Percentiles rank a stretch among this genome's conserved stretches.
phyloP scores from a whole-genome alignment of 1,140 invertebrate species.

The Nautilus pompilius region DNA sequence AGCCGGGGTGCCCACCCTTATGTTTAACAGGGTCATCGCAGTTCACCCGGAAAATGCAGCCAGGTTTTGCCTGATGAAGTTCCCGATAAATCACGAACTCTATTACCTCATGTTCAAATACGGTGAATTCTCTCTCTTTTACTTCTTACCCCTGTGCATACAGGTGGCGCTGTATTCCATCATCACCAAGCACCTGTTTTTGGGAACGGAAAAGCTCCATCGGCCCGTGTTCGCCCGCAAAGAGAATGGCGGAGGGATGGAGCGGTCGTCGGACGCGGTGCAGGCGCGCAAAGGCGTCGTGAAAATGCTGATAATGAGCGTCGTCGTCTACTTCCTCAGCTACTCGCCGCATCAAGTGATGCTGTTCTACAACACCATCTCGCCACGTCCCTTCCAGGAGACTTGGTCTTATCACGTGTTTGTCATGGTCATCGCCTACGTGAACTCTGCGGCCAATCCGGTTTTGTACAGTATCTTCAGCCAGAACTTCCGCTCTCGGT shows the following conservation, averaged over 20 bases:
- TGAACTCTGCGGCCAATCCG: constrained; percentile 54
- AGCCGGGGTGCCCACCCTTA: constrained; percentile 42
- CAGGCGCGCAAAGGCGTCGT: constrained; percentile 51
- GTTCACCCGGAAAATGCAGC: constrained; percentile 18
- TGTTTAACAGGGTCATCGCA: constrained; percentile 41
- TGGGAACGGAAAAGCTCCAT: constrained; percentile 34
- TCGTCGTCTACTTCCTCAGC: constrained; percentile 54
- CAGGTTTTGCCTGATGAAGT: constrained; percentile 41
- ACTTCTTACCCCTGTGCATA: constrained; percentile 45
- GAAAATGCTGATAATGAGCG: constrained; percentile 56
- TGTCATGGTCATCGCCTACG: constrained; percentile 50
- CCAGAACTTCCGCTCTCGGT: constrained; percentile 48
- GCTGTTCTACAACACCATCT: constrained; percentile 50
- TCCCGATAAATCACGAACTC: constrained; percentile 28
- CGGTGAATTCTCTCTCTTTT: constrained; percentile 49
- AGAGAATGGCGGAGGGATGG: constrained; percentile 35
- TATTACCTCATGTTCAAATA: constrained; percentile 48
- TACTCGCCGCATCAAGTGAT: constrained; percentile 53
- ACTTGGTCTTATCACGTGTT: constrained; percentile 52
- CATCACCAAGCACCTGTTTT: constrained; percentile 46
- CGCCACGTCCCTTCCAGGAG: constrained; percentile 35
- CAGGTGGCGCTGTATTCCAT: constrained; percentile 44
- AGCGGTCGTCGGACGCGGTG: constrained; percentile 41
- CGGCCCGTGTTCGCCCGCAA: constrained; percentile 22
- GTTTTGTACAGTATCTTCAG: constrained; percentile 56